Evolutionary conservation across 2,888 invertebrate genomes (phyloP), one percentile per base, ranked within the genome.

Genomic region (Folsomia candida): DNA sequence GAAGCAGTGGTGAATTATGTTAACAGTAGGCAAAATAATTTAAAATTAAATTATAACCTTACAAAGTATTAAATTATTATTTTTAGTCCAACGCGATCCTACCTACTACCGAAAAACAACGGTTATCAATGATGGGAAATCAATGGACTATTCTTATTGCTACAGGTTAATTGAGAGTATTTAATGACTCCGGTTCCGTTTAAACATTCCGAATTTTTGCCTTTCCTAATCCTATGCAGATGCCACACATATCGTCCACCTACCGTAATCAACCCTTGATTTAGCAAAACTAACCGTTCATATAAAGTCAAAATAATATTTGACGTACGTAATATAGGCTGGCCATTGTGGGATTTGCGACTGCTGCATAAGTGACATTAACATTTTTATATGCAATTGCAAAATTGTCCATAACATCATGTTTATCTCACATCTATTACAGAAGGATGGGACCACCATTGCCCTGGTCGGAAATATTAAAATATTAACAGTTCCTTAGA

Each of bases 401-500:
- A n/a, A n/a, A n/a, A n/a, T n/a, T n/a, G n/a, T n/a, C n/a, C n/a
- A n/a, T n/a, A n/a, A n/a, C n/a, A n/a, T n/a, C n/a, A n/a, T n/a
- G n/a, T n/a, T n/a, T n/a, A n/a, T n/a, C n/a, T n/a, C n/a, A 14
- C 37, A 37, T 37, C 14, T 37, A 14, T 37, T 37, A 9, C 37
- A 37, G 54, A 14, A 6, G 22, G n/a, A 18, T 54, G 54, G 54
- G 79, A 79, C 60, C 79, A 79, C 65, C 79, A 79, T 60, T 79
- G 79, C 37, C 77, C 78, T 26, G n/a, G n/a, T n/a, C n/a, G n/a
- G n/a, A n/a, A n/a, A n/a, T n/a, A n/a, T n/a, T n/a, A n/a, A n/a
- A n/a, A n/a, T n/a, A n/a, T n/a, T n/a, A n/a, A n/a, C n/a, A n/a
- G n/a, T n/a, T n/a, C n/a, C n/a, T n/a, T n/a, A n/a, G n/a, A n/a